Percentiles rank a stretch among this genome's conserved stretches.
Evolutionary conservation across 2,113 vertebrate genomes (phyloP).

Genomic region (Aegotheles bennettii): DNA sequence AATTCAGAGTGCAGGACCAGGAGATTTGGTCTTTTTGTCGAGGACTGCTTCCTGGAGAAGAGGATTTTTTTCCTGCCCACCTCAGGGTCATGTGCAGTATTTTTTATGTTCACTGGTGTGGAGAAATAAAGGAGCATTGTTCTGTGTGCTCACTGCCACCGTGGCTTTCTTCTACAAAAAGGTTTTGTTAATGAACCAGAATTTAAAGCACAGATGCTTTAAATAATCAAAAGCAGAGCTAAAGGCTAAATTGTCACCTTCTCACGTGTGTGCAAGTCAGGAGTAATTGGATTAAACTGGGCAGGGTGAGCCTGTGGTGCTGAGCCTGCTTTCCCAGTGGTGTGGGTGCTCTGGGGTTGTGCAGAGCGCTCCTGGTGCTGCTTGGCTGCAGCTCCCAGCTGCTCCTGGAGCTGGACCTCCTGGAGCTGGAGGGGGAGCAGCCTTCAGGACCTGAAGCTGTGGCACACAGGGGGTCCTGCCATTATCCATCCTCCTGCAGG

Average conservation of each 20-base stretch:
- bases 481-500: accelerated
- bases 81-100: too few relatives aligned
- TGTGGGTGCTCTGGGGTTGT: not conserved
- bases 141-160: not conserved
- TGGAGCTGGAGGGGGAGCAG: too few relatives aligned
- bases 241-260: not conserved
- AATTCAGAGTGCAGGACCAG: not conserved
- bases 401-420: too few relatives aligned
- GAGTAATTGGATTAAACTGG: not conserved
- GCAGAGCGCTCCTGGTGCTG: not conserved
- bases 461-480: too few relatives aligned
- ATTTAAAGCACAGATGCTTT: not conserved
- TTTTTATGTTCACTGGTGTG: not conserved
- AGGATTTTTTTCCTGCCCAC: not conserved
- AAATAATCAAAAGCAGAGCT: not conserved
- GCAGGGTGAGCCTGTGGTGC: not conserved
- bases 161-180: not conserved
- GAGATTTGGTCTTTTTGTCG: not conserved
- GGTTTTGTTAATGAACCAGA: not conserved
- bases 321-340: not conserved
- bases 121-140: too few relatives aligned
- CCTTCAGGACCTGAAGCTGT: too few relatives aligned
- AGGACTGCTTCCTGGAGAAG: not conserved
- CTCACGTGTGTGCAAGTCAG: accelerated
- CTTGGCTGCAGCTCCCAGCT: not conserved